These are phyloP conservation scores for Neosalanx taihuensis DNA, from an alignment of 2,797 vertebrate genomes.

Conservation along the genomic window DNA sequence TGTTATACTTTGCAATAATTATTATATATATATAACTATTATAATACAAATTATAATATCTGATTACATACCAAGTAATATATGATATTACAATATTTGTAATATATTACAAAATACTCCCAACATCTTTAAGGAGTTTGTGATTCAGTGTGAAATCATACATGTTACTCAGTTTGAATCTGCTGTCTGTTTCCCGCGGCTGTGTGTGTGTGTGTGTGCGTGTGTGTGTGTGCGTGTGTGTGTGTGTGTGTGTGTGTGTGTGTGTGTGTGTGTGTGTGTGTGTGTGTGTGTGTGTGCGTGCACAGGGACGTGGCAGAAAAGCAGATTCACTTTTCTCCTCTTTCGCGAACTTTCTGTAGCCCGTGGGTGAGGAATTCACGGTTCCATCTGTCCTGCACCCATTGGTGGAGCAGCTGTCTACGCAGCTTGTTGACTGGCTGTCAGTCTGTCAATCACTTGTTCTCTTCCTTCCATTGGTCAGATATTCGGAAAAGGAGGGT, in stretches of 20 bases:
- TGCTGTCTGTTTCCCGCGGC: not conserved
- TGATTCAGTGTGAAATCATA: no score
- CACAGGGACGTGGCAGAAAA: conserved; percentile 64
- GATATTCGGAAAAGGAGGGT: not conserved
- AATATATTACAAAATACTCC: no score
- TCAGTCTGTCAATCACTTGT: not conserved
- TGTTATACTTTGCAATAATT: no score
- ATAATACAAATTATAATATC: no score
- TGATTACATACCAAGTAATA: no score
- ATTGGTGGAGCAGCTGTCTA: not conserved
- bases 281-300: not conserved
- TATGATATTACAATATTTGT: no score
- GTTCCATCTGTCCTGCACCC: conserved; percentile 45
- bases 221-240: conserved; percentile 7
- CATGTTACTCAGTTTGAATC: not conserved
- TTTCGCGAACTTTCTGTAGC: conserved; percentile 60
- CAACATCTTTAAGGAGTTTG: no score
- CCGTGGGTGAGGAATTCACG: not conserved
- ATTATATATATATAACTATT: no score
- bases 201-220: conserved; percentile 6
- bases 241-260: not conserved
- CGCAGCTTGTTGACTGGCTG: conserved; percentile 16
- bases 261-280: not conserved
- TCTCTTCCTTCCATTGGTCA: conserved; percentile 45
- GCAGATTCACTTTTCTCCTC: conserved; percentile 30